Base-by-base conservation (phyloP, 2,888 invertebrate species). In the Tuta absoluta region DNA sequence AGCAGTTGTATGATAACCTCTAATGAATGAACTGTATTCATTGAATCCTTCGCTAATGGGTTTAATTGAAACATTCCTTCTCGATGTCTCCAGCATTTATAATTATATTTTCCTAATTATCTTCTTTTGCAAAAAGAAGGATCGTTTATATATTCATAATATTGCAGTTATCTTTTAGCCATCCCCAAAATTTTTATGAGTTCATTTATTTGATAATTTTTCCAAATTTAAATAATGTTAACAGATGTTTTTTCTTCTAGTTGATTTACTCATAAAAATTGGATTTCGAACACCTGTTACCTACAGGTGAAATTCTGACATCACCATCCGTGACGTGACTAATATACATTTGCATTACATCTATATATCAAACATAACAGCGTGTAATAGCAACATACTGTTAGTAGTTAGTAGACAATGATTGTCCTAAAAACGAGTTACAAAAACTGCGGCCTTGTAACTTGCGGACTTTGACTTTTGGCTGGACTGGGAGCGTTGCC, bases 391-490 rank as follows among this genome's bases (percentile, higher is more conserved):
- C 11, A n/a, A 57, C 28, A 33, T 33, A 24, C 7, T 23, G 23
- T 28, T 24, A 28, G 17, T 33, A 17, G 23, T 28, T 24, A 28
- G 17, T 33, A 17, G 57, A 33, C 5, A 33, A 33, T 57, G 33
- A 37, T 57, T 33, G 33, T 17, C 57, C 33, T 14, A 58, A 72
- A 74, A 71, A 28, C 17, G 19, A 38, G 51, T 17, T 67, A 62
- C 66, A 69, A 66, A 69, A 65, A 65, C 41, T 41, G 59, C 65
- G 67, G 71, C 78, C 77, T 78, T 78, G 78, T 75, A 75, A 74
- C 71, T 57, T 37, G 67, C 70, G 78, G 75, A 76, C 76, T 77
- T 74, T 78, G 72, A 77, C 69, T 69, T 76, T 74, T 78, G 72
- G 75, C 69, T 69, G 69, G 64, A 70, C 71, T 75, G 72, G 76